Base-by-base conservation (phyloP, 92 coral and sea anemone species). In the Ricordea florida region DNA sequence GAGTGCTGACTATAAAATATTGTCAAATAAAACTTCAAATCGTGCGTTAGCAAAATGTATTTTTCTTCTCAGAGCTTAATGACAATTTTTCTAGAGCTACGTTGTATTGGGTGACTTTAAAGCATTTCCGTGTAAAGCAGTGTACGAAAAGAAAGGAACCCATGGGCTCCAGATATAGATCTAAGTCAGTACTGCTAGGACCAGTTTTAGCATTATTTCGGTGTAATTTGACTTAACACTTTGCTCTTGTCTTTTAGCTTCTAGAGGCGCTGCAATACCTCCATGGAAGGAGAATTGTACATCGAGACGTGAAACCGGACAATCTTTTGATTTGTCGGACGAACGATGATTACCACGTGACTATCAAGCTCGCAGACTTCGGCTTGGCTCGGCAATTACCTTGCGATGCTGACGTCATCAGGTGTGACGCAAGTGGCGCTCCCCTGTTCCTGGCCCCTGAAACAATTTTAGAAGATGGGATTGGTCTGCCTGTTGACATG, bases 391-490 rank as follows among this genome's bases (percentile, higher is more conserved):
- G 88, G 34, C 77, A 65, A 49, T 71, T 90, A 33, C 96, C 96
- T 10, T 52, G 50, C 16, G 79, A 78, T 41, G 55, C 75, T 58
- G 92, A 86, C 72, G 91, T 82, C 58, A 72, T 87, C 64, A 31
- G 79, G 31, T 90, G 89, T 66, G 71, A 62, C 13, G 86, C 97
- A 8, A 74, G 88, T 47, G 98, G 98, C 29, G 97, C 98, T n/a
- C 97, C 98, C 13, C 64, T 94, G 81, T 94, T 87, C 60, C 88
- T 94, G 14, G 98, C 98, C 3, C 98, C 98, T 2, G 98, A 94
- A 55, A 94, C 98, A 10, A 94, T 94, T 20, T 75, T 94, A 33
- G 97, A 88, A 26, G 92, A 85, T 18, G 72, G 85, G 24, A 83
- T 94, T 60, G 97, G 98, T 11, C 85, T 74, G 17, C 92, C 98